Evolutionary conservation across 2,797 vertebrate species (phyloP), one percentile per base, ranked within the genome.

Genomic region (Erithacus rubecula): DNA sequence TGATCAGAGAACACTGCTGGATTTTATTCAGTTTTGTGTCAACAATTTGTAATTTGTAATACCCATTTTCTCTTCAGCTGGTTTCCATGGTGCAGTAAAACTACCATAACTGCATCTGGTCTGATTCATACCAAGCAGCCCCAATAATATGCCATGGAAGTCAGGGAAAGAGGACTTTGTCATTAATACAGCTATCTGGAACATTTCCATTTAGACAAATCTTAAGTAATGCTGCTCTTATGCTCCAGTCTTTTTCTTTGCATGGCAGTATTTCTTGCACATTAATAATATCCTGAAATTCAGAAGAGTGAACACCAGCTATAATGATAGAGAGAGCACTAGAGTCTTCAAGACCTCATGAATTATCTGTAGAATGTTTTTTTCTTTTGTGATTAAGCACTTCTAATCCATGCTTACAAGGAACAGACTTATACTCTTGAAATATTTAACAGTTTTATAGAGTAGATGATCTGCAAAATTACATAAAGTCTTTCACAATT

Each of bases 391-490:
- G 68, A 82, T 90, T 94, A 89, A 90, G 29, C 49, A 77, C 52
- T 79, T 80, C 49, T 36, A 69, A 87, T 82, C 41, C 82, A 56
- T 6, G 32, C 5, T 89, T 24, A 58, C 14, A 70, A 70, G 56
- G 64, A 93, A 70, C 4, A 4, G 67, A 52, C 47, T 78, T 76
- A 82, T 20, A 74, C 75, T 41, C 39, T 76, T 88, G 63, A 93
- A 93, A 90, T 90, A 83, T 91, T 94, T 77, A 85, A 76, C 21
- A 21, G 32, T 59, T 94, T 94, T 93, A 26, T 76, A 23, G 56
- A 82, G 49, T 70, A 82, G 63, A 87, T 93, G 81, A 91, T 67
- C 70, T 94, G 51, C 93, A 82, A 94, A 95, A 93, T 87, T 62
- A 53, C 26, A 69, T 75, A 82, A 88, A 70, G 59, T 58, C 49